These are phyloP conservation scores for Drosophila aldrichi DNA, from an alignment of 2,888 invertebrate genomes.

Conservation along the genomic window DNA sequence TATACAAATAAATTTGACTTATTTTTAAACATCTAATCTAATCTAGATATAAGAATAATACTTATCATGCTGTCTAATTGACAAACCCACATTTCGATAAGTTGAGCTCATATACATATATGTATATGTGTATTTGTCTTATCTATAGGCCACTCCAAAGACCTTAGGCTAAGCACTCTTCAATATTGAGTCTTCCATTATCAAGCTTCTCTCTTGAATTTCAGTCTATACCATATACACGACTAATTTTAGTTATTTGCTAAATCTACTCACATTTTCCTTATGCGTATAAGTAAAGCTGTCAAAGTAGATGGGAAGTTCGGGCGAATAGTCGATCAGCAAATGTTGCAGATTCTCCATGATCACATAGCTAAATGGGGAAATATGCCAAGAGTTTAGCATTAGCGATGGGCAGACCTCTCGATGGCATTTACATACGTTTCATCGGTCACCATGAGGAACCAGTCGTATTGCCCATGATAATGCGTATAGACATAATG, in stretches of 20 bases:
- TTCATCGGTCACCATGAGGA: conserved; percentile 98
- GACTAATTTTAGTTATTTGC: neutral
- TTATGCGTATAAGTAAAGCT: conserved; percentile 89
- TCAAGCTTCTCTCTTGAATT: no score
- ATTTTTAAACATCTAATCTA: no score
- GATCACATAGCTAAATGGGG: conserved; percentile 91
- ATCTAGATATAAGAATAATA: no score
- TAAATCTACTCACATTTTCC: conserved; percentile 81
- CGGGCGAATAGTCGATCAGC: conserved; percentile 90
- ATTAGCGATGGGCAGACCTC: neutral
- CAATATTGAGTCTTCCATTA: no score
- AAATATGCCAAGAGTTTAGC: neutral
- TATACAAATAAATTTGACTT: no score
- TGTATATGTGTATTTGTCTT: no score
- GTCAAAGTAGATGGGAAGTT: conserved; percentile 94
- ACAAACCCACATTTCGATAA: no score
- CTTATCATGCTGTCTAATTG: no score
- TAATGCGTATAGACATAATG: conserved; percentile 94
- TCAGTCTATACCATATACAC: no score
- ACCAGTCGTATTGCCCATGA: conserved; percentile 95
- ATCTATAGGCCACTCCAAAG: no score
- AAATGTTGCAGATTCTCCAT: conserved; percentile 97
- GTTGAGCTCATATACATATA: no score
- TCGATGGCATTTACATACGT: conserved; percentile 90
- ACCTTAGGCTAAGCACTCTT: no score